Evolutionary conservation across 2,113 vertebrate species (phyloP).

Genomic region (Microtus richardsoni): DNA sequence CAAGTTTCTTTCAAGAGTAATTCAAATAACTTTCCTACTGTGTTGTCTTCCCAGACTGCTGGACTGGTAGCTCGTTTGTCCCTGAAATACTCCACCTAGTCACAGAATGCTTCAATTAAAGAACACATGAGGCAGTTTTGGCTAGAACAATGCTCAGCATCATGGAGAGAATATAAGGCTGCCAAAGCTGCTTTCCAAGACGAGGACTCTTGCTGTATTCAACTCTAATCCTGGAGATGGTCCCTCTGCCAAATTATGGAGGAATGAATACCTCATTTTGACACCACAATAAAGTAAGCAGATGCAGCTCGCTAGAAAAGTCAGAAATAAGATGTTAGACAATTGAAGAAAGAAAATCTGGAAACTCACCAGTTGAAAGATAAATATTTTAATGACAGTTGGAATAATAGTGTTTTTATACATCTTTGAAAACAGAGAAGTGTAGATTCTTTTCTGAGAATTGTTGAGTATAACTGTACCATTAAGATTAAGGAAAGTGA

Average conservation of each 20-base stretch:
- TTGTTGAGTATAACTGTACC: not conserved
- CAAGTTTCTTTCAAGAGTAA: constrained; percentile 10
- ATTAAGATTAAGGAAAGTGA: not conserved
- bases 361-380: not conserved
- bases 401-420: constrained; percentile 2
- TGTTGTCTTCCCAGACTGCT: not conserved
- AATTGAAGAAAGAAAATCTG: constrained; percentile 22
- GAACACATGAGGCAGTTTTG: not conserved
- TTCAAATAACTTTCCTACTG: not conserved
- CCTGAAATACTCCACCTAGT: not conserved
- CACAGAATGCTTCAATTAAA: not conserved
- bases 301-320: not conserved
- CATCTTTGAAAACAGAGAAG: not conserved
- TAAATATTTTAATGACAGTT: constrained; percentile 34
- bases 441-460: not conserved
- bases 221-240: constrained; percentile 37
- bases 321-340: not conserved
- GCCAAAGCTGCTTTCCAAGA: constrained; percentile 1
- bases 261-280: not conserved
- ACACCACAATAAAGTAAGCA: not conserved
- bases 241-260: constrained; percentile 47
- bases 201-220: not conserved
- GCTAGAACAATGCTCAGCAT: not conserved
- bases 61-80: not conserved
- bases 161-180: not conserved